Base-by-base conservation (phyloP, 2,888 invertebrate species). In the Phaonia tiefii region DNA sequence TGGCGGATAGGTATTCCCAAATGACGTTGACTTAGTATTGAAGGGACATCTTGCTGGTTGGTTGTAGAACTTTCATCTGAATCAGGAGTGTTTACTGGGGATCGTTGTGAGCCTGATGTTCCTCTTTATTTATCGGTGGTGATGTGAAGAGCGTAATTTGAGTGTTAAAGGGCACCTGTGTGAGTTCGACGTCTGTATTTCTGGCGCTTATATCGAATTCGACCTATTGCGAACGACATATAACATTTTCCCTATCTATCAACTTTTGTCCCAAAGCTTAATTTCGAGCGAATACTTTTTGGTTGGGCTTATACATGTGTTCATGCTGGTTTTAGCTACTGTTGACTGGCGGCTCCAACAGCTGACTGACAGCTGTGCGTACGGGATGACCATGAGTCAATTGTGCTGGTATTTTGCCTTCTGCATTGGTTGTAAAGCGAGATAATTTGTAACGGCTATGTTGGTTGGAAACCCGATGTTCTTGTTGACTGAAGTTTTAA, bases 211-310 rank as follows among this genome's bases (percentile, higher is more conserved):
- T n/a, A n/a, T 17, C 7, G 2, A 17, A 15, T 15, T 13, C 46
- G 3, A 17, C n/a, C n/a, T n/a, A n/a, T n/a, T 46, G 46, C 46
- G 46, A 15, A 49, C 49, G 3, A 67, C 17, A 37, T 44, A 67
- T 15, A 67, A 15, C 66, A 67, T 67, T 37, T 51, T 67, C 20
- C 51, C 67, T 26, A 67, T 67, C 51, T 20, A 39, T 67, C 67
- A 49, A 67, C 46, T 67, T 67, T 46, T 26, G 15, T 17, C 51
- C 49, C 31, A 15, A 37, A 25, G 49, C 44, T 17, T 44, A 67
- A 31, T 67, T 67, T 67, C 66, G 66, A 15, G 39, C 31, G 51
- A 67, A 67, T 25, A 54, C 51, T 26, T 25, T 46, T 46, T 67
- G 37, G 22, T 49, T 51, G 37, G 51, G 17, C 54, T 67, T 67